A percentile compares a stretch with the other conserved stretches of the same genome.
These are phyloP conservation scores for Sialis lutaria DNA, from an alignment of 2,888 invertebrate species.

Conservation along the genomic window DNA sequence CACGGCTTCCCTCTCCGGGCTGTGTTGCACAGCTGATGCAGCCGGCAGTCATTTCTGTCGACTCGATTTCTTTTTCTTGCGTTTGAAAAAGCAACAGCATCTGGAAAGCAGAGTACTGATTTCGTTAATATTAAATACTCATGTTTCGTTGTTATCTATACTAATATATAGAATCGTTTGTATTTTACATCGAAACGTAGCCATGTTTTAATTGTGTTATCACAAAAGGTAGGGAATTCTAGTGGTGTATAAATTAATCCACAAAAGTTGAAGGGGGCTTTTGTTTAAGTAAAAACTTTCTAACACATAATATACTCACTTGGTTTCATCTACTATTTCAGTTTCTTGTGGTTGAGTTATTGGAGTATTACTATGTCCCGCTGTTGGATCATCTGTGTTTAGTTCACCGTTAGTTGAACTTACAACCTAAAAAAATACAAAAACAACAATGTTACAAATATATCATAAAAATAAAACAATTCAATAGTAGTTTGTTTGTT, in stretches of 20 bases:
- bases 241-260: too few species aligned
- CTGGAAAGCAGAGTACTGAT: constrained; percentile 43
- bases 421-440: constrained; percentile 54
- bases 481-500: too few species aligned
- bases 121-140: not conserved
- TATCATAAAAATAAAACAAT: too few species aligned
- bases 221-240: too few species aligned
- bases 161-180: too few species aligned
- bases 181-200: too few species aligned
- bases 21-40: constrained; percentile 45
- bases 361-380: constrained; percentile 93
- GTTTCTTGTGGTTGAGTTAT: constrained; percentile 86
- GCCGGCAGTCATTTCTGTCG: constrained; percentile 78
- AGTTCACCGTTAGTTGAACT: constrained; percentile 94
- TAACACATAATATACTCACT: constrained; percentile 51
- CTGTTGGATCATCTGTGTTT: constrained; percentile 88
- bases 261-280: too few species aligned
- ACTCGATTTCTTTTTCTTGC: constrained; percentile 95
- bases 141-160: not conserved
- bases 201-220: too few species aligned
- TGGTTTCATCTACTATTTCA: constrained; percentile 93
- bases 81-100: constrained; percentile 98
- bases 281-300: too few species aligned
- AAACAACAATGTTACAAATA: not conserved
- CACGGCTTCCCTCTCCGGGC: constrained; percentile 43